phyloP scores from a whole-genome alignment of 2,113 vertebrate species.

The Oncorhynchus tshawytscha region DNA sequence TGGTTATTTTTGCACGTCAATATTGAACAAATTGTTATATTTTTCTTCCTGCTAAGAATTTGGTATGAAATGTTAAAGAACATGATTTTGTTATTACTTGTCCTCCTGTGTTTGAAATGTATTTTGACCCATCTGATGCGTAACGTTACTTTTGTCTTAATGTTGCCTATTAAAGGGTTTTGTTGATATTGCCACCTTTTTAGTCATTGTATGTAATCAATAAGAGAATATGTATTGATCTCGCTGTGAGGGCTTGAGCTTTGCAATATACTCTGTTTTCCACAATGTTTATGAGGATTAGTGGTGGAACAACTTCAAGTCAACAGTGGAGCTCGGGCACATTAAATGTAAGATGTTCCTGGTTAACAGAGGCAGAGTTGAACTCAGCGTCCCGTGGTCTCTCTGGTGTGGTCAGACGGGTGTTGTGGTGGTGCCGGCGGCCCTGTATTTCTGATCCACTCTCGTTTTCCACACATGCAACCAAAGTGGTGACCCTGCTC shows the following conservation, averaged over 20 bases:
- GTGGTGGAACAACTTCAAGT: neutral
- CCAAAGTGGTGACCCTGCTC: conserved; percentile 1
- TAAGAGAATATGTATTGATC: neutral
- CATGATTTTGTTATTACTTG: conserved; percentile 34
- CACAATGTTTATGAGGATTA: neutral
- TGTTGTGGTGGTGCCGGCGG: neutral
- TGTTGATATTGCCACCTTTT: conserved; percentile 42
- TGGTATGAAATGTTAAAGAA: conserved; percentile 44
- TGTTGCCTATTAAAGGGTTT: conserved; percentile 61
- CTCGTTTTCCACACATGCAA: conserved; percentile 24
- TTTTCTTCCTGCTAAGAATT: conserved; percentile 18
- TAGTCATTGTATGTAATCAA: neutral
- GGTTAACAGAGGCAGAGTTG: neutral
- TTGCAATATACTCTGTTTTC: neutral
- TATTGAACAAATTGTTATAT: conserved; percentile 34
- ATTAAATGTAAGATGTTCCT: conserved; percentile 4
- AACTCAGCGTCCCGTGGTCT: neutral
- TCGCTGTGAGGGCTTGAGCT: neutral
- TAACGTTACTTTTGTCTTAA: conserved; percentile 36
- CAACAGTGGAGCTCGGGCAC: neutral
- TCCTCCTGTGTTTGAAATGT: conserved; percentile 35
- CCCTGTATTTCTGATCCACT: conserved; percentile 1
- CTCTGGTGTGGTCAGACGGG: neutral
- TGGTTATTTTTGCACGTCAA: conserved; percentile 52
- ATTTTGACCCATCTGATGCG: conserved; percentile 14